Base-by-base conservation (phyloP, 2,113 vertebrate genomes). In the Gopherus evgoodei region DNA sequence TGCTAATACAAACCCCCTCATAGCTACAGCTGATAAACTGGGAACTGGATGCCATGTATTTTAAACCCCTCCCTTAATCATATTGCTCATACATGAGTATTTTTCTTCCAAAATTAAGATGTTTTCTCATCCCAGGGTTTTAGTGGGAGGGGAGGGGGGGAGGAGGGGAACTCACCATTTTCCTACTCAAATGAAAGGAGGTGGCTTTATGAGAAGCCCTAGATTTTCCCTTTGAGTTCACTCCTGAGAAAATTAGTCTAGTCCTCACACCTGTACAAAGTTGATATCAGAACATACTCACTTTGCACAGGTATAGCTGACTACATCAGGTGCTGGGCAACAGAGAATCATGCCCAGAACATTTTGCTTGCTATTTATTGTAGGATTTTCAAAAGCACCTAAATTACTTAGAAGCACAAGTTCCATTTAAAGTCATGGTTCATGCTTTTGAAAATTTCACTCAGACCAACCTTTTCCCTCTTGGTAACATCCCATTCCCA, bases 31-130 rank as follows among this genome's bases (percentile, higher is more conserved):
- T 50, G 19, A 54, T 42, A 72, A 90, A 35, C 31, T 47, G 59
- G 27, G 62, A 79, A 59, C 86, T 72, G 44, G 44, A 35, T 24
- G 8, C n/a, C n/a, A 31, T 62, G 29, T 72, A 38, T 19, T 72
- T 72, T 38, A 38, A 38, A 11, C 21, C 6, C 44, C 81, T 50
- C 4, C 38, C 81, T 53, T 27, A 16, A 91, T 76, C 44, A 83
- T 22, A 42, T 3, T n/a, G 65, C 11, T 86, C 59, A 59, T 0
- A 53, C 12, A 4, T 14, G 0, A 22, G 17, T 78, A 19, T 0
- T 42, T 84, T 69, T 83, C 62, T 52, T 84, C 93, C 54, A 35
- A 82, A 4, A 21, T 53, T 87, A 84, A 84, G 62, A 83, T 57
- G 50, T 24, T 2, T 44, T 50, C 59, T 86, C 1, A 56, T 29